Evolutionary conservation across 2,797 vertebrate species (phyloP).

Genomic region (Oryzias dopingdopingensis): DNA sequence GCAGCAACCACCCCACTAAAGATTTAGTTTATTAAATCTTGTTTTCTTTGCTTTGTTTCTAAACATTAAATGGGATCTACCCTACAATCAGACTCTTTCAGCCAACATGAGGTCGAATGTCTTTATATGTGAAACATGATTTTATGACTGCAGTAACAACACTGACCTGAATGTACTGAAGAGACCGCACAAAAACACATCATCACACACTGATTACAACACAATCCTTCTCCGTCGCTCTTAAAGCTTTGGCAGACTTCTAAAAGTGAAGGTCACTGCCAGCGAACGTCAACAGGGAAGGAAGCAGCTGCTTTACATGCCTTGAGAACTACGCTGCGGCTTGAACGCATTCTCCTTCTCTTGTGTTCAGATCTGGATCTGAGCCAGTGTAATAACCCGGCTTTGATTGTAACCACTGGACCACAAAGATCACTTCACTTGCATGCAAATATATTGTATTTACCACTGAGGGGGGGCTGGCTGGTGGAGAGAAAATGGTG

Average conservation of each 20-base stretch:
- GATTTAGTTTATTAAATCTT: too few relatives aligned
- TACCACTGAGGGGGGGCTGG: constrained; percentile 6
- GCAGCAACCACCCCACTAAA: too few relatives aligned
- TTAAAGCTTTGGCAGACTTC: not conserved
- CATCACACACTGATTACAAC: too few relatives aligned
- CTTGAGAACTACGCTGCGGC: constrained; percentile 19
- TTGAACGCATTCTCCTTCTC: constrained; percentile 1
- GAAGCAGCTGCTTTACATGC: constrained; percentile 17
- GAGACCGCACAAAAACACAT: too few relatives aligned
- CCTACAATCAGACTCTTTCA: too few relatives aligned
- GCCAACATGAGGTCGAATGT: too few relatives aligned
- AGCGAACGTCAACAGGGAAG: not conserved
- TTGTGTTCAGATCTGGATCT: constrained; percentile 6
- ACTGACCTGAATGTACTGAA: too few relatives aligned
- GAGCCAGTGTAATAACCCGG: constrained; percentile 24
- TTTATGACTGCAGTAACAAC: too few relatives aligned
- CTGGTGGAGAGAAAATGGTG: constrained; percentile 24
- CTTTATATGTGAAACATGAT: too few relatives aligned
- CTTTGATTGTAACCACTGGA: constrained; percentile 43
- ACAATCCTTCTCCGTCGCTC: too few relatives aligned
- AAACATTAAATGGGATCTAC: too few relatives aligned
- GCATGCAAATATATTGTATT: constrained; percentile 36
- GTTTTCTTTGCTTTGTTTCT: too few relatives aligned
- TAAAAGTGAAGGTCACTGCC: constrained; percentile 25
- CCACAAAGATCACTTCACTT: constrained; percentile 21